Conservation (phyloP, 2,797 vertebrate species). For the Malacoraja senta region DNA sequence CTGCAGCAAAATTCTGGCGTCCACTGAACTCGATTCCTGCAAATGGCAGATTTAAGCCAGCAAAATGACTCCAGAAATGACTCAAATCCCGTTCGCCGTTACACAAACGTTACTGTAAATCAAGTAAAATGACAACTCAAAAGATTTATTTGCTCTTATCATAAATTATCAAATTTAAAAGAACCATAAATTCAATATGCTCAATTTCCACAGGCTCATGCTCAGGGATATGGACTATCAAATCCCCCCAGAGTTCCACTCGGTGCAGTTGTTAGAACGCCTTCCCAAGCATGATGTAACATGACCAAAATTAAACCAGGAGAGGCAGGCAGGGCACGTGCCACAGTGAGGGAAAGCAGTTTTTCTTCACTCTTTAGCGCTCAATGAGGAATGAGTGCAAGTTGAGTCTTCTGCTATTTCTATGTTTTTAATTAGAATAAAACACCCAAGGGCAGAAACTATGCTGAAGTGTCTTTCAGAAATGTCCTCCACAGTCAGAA, state of each 20-base stretch:
- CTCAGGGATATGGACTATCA: background rate
- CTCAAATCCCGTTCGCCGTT: background rate
- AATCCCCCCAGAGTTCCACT: background rate
- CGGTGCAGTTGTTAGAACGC: conserved; percentile 19
- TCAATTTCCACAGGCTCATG: background rate
- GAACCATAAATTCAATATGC: background rate
- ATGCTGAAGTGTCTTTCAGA: background rate
- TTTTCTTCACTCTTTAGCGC: background rate
- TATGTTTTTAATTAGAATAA: background rate
- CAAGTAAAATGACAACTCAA: background rate
- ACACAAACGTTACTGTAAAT: background rate
- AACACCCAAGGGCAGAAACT: background rate
- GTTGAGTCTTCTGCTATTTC: background rate
- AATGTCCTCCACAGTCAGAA: background rate
- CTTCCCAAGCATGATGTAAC: conserved; percentile 30
- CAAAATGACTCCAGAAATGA: background rate
- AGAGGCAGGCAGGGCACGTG: conserved; percentile 26
- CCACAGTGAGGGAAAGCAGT: background rate
- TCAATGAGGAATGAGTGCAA: background rate
- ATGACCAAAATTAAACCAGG: conserved; percentile 34
- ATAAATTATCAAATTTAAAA: background rate
- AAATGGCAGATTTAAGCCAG: conserved; percentile 39
- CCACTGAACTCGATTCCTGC: conserved; percentile 38
- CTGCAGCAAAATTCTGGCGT: conserved; percentile 39
- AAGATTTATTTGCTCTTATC: background rate